phyloP scores from a whole-genome alignment of 2,113 vertebrate genomes.

The Triplophysa tibetana region DNA sequence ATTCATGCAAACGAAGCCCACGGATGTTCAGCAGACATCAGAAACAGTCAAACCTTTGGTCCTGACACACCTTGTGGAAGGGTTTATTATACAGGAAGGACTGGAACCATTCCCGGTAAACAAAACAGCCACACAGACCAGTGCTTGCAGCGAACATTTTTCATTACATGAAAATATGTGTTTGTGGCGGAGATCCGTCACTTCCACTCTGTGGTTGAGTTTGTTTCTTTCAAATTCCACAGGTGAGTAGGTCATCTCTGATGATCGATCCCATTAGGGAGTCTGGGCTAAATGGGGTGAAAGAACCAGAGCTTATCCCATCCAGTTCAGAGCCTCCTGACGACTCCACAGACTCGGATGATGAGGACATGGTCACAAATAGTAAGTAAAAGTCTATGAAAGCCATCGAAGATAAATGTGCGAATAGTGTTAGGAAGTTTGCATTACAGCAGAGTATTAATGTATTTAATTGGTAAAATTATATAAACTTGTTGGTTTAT shows the following conservation, averaged over 20 bases:
- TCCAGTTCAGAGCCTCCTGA: slow-evolving; percentile 53
- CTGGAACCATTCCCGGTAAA: slow-evolving; percentile 93
- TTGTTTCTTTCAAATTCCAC: neutral
- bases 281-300: slow-evolving; percentile 65
- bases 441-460: no score
- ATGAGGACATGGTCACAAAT: slow-evolving; percentile 58
- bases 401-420: neutral
- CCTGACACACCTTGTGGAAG: slow-evolving; percentile 94
- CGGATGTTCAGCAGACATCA: slow-evolving; percentile 13
- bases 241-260: slow-evolving; percentile 75
- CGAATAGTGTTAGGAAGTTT: no score
- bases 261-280: slow-evolving; percentile 62
- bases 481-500: no score
- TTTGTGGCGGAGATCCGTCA: no score
- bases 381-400: slow-evolving; percentile 45
- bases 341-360: slow-evolving; percentile 65
- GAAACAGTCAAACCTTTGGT: slow-evolving; percentile 57
- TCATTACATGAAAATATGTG: neutral
- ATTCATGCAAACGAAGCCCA: slow-evolving; percentile 12
- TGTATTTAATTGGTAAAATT: no score
- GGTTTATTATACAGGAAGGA: slow-evolving; percentile 97
- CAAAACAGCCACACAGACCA: neutral
- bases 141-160: neutral
- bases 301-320: slow-evolving; percentile 49
- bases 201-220: no score